phyloP scores from a whole-genome alignment of 2,888 invertebrate genomes.

The Spialia ferax region DNA sequence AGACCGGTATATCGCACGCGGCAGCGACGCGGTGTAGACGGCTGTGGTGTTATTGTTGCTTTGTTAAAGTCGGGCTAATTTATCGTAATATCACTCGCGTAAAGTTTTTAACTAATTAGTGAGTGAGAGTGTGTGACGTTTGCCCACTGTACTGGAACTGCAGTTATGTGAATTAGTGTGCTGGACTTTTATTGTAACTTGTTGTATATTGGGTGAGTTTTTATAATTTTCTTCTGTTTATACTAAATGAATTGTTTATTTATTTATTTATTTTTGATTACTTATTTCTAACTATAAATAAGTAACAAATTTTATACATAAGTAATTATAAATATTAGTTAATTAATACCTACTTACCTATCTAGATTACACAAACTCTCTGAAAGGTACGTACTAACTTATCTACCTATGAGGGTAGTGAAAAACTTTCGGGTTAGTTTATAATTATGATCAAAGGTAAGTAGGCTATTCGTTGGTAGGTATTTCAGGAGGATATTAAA shows the following conservation, averaged over 20 bases:
- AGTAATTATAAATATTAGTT: too few relatives aligned
- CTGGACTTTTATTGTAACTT: constrained; percentile 39
- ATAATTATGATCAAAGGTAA: too few relatives aligned
- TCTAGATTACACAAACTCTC: too few relatives aligned
- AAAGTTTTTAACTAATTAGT: constrained; percentile 54
- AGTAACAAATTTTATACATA: too few relatives aligned
- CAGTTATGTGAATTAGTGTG: constrained; percentile 53
- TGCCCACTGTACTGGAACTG: constrained; percentile 54
- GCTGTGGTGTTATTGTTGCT: constrained; percentile 38
- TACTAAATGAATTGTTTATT: background rate
- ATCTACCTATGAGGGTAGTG: too few relatives aligned
- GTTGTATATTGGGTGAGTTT: constrained; percentile 58
- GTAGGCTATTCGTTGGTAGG: too few relatives aligned
- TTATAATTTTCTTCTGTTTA: constrained; percentile 35
- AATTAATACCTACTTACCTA: too few relatives aligned
- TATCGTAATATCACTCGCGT: constrained; percentile 52
- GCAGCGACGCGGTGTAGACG: constrained; percentile 33
- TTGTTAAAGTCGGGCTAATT: background rate
- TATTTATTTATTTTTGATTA: background rate
- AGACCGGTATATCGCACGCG: too few relatives aligned
- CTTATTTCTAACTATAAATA: too few relatives aligned
- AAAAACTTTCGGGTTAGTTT: too few relatives aligned
- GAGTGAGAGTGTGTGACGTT: constrained; percentile 60
- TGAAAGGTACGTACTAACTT: too few relatives aligned
- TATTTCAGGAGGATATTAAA: too few relatives aligned